Base-by-base conservation (phyloP, 2,888 invertebrate genomes). In the Chirona hameri region DNA sequence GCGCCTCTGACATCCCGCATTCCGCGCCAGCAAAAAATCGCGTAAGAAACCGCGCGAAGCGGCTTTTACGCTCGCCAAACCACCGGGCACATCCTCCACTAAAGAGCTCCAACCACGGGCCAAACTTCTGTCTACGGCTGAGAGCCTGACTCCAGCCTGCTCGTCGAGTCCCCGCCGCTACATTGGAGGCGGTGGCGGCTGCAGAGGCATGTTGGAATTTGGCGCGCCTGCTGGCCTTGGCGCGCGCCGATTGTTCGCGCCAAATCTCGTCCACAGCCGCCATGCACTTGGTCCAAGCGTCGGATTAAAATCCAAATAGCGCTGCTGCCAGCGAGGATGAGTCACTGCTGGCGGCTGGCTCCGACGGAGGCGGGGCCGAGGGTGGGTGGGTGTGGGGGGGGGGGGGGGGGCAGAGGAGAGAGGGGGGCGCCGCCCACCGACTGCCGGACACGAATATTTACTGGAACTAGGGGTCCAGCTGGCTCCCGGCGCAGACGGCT, bases 261-360 rank as follows among this genome's bases (percentile, higher is more conserved):
- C 72, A 72, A 72, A 72, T 72, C 52, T 52, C 52, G 18, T 12
- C 72, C 3, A 3, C 72, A 18, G 31, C 31, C 72, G 72, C 72
- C 72, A 72, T 72, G 72, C 72, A 72, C 31, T 31, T 27, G 72
- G 18, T 72, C 72, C 29, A 31, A 31, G 72, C 72, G 72, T 4
- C 72, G 18, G 72, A 72, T 72, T 72, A 72, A 65, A 72, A 72
- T 72, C 72, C 72, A 72, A 72, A 72, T 72, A 31, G 72, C 72
- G 31, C 72, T 4, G 72, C 31, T 72, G 72, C 31, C 72, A 72
- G 72, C 72, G 72, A 3, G 27, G 29, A 18, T 72, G 72, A 72
- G 72, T 72, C 72, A 72, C 31, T 1, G 12, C 31, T 72, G 72
- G 72, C 72, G 31, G n/a, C 12, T 2, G n/a, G 0, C 65, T n/a